A percentile compares a stretch with the other conserved stretches of the same genome.
Conservation (phyloP, 1,140 invertebrate species). For the Scaptomyza hsui region DNA sequence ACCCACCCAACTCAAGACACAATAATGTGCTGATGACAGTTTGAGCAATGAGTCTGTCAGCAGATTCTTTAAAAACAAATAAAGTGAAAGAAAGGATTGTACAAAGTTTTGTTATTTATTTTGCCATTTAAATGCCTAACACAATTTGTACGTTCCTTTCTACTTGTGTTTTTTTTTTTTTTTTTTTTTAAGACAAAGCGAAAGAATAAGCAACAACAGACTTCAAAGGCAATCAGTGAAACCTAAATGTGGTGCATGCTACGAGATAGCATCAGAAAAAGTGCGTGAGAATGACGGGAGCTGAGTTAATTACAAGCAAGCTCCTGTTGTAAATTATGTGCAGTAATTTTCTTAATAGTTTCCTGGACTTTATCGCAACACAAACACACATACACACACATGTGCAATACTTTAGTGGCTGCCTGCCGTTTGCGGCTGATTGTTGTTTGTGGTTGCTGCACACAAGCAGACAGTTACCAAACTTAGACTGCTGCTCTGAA, state of each 20-base stretch:
- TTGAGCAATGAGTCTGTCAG: constrained; percentile 43
- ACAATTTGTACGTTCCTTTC: constrained; percentile 15
- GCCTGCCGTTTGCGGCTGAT: constrained; percentile 9
- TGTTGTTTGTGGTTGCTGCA: constrained; percentile 25
- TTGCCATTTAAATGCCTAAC: constrained; percentile 64
- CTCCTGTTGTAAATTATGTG: constrained; percentile 64
- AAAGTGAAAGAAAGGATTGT: constrained; percentile 54
- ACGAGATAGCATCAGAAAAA: neutral
- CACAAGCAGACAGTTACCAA: constrained; percentile 2
- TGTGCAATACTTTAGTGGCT: constrained; percentile 1
- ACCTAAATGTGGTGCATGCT: constrained; percentile 27
- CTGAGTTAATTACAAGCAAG: constrained; percentile 6
- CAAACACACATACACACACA: constrained; percentile 11
- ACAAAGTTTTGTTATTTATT: constrained; percentile 65
- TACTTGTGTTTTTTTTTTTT: no score
- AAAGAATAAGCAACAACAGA: constrained; percentile 30
- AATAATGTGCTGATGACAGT: constrained; percentile 68
- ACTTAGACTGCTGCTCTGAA: neutral
- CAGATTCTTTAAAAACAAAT: constrained; percentile 7
- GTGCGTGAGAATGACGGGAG: neutral
- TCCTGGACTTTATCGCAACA: constrained; percentile 44
- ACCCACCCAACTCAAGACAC: constrained; percentile 55
- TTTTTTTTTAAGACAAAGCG: constrained; percentile 8
- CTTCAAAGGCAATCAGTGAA: constrained; percentile 53
- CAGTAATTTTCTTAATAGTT: constrained; percentile 75